Percentiles rank a stretch among this genome's conserved stretches.
phyloP scores from a whole-genome alignment of 2,797 vertebrate genomes.

The Xenentodon cancila region DNA sequence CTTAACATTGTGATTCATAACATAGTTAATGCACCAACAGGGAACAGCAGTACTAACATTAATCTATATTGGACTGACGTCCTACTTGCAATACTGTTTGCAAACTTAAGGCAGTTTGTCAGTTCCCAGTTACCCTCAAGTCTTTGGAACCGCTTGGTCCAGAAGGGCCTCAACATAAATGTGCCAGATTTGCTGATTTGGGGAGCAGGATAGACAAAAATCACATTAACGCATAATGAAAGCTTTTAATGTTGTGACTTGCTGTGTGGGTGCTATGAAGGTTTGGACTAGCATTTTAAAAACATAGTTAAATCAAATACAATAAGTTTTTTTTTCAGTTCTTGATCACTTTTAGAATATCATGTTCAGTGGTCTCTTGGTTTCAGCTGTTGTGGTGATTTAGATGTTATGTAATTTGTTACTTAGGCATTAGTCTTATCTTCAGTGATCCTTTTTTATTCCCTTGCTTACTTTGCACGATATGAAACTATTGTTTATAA shows the following conservation, averaged over 20 bases:
- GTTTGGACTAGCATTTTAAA: conserved; percentile 6
- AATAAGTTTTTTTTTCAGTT: conserved; percentile 1
- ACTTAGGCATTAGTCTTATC: no score
- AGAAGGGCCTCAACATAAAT: neutral
- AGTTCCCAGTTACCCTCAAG: neutral
- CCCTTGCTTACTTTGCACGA: no score
- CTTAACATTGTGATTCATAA: neutral
- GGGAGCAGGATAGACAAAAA: neutral
- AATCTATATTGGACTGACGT: no score
- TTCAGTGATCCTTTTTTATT: no score
- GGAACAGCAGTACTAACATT: no score
- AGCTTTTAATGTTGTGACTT: conserved; percentile 1
- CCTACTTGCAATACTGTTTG: neutral
- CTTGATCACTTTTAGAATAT: neutral
- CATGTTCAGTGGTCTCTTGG: no score
- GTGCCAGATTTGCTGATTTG: neutral
- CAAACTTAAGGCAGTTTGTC: neutral
- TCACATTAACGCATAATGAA: neutral
- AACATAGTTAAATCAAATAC: conserved; percentile 15
- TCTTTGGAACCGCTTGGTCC: neutral
- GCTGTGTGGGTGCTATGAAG: neutral
- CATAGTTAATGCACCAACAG: neutral
- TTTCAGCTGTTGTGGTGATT: no score
- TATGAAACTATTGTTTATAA: no score
- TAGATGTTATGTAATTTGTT: no score